Evolutionary conservation across 2,888 invertebrate genomes (phyloP).

Genomic region (Heliconius ismenius): DNA sequence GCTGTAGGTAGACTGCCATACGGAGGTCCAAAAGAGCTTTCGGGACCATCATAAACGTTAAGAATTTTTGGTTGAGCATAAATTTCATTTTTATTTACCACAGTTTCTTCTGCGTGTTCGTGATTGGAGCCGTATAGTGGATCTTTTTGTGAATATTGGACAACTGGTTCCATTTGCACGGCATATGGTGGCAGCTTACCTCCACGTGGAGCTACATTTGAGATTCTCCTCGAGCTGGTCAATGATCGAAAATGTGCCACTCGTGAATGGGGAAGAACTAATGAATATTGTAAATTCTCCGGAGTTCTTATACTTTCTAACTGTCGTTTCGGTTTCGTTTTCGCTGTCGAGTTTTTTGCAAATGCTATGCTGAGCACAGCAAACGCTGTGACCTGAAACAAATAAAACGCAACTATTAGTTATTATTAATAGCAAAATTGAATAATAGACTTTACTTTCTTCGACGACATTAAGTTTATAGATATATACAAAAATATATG

Average conservation of each 20-base stretch:
- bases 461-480: neutral
- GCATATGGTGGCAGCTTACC: slow-evolving; percentile 86
- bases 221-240: slow-evolving; percentile 75
- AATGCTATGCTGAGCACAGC: slow-evolving; percentile 79
- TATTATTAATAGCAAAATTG: neutral
- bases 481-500: neutral
- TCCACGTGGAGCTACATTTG: slow-evolving; percentile 72
- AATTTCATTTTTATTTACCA: slow-evolving; percentile 73
- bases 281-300: slow-evolving; percentile 82
- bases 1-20: slow-evolving; percentile 73
- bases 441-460: neutral
- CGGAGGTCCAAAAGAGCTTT: slow-evolving; percentile 75
- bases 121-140: slow-evolving; percentile 85
- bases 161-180: slow-evolving; percentile 90
- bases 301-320: slow-evolving; percentile 80
- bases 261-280: slow-evolving; percentile 81
- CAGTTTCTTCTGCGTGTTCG: slow-evolving; percentile 74
- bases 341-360: slow-evolving; percentile 74
- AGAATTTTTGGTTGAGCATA: slow-evolving; percentile 77
- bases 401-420: slow-evolving; percentile 46
- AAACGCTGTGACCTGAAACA: slow-evolving; percentile 82
- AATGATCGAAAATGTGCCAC: slow-evolving; percentile 78
- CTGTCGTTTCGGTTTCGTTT: slow-evolving; percentile 79
- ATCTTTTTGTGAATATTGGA: slow-evolving; percentile 90
- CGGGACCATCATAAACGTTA: slow-evolving; percentile 69